Base-by-base conservation (phyloP, 2,888 invertebrate species). In the Hypsopygia costalis region DNA sequence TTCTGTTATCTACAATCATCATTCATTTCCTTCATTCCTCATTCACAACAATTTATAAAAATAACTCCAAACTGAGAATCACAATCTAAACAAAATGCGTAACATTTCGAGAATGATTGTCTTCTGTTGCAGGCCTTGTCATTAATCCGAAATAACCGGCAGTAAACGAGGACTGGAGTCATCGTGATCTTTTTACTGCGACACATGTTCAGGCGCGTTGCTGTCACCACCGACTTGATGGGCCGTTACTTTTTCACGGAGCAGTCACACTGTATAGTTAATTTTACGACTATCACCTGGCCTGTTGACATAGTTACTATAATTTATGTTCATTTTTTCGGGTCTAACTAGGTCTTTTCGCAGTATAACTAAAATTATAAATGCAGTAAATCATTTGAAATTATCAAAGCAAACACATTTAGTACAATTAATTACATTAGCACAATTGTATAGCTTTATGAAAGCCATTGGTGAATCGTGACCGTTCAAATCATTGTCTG, bases 101-200 rank as follows among this genome's bases (percentile, higher is more conserved):
- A 44, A 43, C 46, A 42, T 51, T 46, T 43, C 49, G 44, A 31
- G 47, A 28, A 44, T 49, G 43, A 69, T 69, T 69, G 67, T 67
- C 58, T 61, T 59, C 47, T 52, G 46, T 52, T 55, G 60, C 66
- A 59, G 68, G 59, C 60, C 57, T 62, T 73, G 78, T 76, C 78
- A 72, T 81, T 75, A 80, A 72, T 67, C 70, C 53, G 58, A 76
- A 80, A 80, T 80, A 79, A 71, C 67, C 52, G 51, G 70, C 60
- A 60, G 72, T 75, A 69, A 75, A 77, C 72, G 62, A 54, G 57
- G 52, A 47, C 42, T 54, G 57, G 62, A 68, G 74, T 71, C 63
- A 69, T 66, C 60, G 62, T 56, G 58, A 50, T 71, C 69, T 74
- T 80, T 82, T 81, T 75, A 81, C 67, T 58, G 62, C 59, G 81